These are phyloP conservation scores for Nymphalis polychloros DNA, from an alignment of 2,888 invertebrate species.

Conservation along the genomic window DNA sequence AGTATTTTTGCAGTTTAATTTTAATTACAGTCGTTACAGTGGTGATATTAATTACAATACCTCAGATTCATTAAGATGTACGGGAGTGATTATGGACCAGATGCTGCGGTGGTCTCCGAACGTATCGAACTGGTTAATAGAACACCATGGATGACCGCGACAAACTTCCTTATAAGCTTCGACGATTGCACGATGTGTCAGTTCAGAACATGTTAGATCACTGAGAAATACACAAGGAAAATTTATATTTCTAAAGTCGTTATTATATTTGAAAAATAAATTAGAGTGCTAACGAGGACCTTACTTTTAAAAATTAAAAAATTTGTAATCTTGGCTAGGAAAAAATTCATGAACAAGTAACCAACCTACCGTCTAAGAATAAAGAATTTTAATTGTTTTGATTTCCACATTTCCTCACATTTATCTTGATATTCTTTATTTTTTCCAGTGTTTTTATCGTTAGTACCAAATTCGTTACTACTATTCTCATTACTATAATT, in stretches of 20 bases:
- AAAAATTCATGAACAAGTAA: neutral
- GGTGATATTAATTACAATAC: conserved; percentile 42
- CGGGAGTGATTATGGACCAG: conserved; percentile 63
- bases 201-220: conserved; percentile 65
- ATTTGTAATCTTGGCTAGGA: neutral
- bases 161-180: conserved; percentile 60
- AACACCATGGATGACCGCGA: conserved; percentile 70
- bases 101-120: conserved; percentile 67
- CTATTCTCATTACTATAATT: conserved; percentile 38
- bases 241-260: neutral
- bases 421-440: conserved; percentile 52
- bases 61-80: conserved; percentile 67
- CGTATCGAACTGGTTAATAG: conserved; percentile 63
- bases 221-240: conserved; percentile 42
- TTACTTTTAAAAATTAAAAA: no score
- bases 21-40: conserved; percentile 2
- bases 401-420: conserved; percentile 59
- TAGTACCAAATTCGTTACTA: conserved; percentile 30
- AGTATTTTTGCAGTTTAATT: neutral
- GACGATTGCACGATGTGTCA: conserved; percentile 61
- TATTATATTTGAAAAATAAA: neutral
- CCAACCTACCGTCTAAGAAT: conserved; percentile 61
- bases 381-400: conserved; percentile 63
- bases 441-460: conserved; percentile 26
- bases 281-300: neutral